Conservation (phyloP, 2,888 invertebrate species). For the Pyrrhosoma nymphula region DNA sequence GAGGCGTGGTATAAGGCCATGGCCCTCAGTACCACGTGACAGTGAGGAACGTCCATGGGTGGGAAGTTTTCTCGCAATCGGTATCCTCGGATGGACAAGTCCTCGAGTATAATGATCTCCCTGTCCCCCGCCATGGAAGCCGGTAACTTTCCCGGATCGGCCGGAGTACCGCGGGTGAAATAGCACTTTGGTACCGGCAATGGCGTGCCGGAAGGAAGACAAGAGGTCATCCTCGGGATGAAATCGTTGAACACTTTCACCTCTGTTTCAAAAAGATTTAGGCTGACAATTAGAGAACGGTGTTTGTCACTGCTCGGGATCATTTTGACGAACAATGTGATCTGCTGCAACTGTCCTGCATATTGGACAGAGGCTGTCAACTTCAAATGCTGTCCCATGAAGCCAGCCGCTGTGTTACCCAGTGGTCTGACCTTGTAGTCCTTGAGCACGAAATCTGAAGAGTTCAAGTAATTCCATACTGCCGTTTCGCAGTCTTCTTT, state of each 20-base stretch:
- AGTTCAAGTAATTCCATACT: neutral
- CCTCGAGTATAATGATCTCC: constrained; percentile 25
- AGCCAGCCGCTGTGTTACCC: neutral
- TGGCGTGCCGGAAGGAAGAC: neutral
- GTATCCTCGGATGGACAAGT: constrained; percentile 53
- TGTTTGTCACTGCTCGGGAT: neutral
- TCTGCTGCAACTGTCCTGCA: neutral
- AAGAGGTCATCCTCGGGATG: neutral
- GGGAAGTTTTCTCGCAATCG: neutral
- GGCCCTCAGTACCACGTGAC: neutral
- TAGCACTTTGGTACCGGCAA: neutral
- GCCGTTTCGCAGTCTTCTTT: neutral
- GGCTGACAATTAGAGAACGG: neutral
- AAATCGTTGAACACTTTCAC: neutral
- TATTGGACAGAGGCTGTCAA: neutral
- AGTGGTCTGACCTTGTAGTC: neutral
- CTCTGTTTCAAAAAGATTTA: neutral
- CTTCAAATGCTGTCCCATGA: neutral
- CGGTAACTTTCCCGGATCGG: neutral
- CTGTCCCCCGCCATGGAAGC: neutral
- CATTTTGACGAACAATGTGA: neutral
- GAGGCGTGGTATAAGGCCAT: constrained; percentile 1
- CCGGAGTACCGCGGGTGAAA: neutral
- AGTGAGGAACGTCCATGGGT: neutral
- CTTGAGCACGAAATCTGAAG: neutral